Evolutionary conservation across 2,113 vertebrate genomes (phyloP), one percentile per base, ranked within the genome.

Genomic region (Vulpes ferrilata): DNA sequence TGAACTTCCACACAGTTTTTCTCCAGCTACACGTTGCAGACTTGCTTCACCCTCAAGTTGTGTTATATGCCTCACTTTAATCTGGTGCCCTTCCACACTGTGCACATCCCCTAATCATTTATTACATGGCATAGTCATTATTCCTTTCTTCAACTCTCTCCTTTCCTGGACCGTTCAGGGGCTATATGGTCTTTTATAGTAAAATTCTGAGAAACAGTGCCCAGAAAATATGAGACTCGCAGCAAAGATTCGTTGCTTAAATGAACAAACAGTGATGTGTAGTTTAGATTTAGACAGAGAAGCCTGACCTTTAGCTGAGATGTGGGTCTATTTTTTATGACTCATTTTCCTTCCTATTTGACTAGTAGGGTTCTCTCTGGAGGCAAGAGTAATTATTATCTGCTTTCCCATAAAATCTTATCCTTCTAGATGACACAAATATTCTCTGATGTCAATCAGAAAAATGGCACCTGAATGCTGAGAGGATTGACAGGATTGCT

Each of bases 401-500:
- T 93, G 83, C 69, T 89, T 97, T 96, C 38, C 55, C 71, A 96
- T 91, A 96, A 98, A 98, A 96, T 25, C 62, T 17, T 59, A 83
- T 95, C 23, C 38, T 92, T 88, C 78, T 32, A 48, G 81, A 90
- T 94, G 94, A 95, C 93, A 97, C 60, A 97, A 59, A 97, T 90
- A 62, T 96, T 93, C 32, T 85, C 90, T 74, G 76, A 79, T 96
- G 97, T 93, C 97, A 98, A 88, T 97, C 95, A 98, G 71, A 85
- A 96, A 91, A 74, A 65, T 93, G 90, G 55, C 90, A 97, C 51
- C 90, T 79, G 93, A 96, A 73, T 62, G 65, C 27, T 38, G 38
- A 87, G 38, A 16, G 13, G 79, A 90, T 7, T 96, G 96, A 92
- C 92, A 96, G 83, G 76, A 57, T 3, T 43, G 62, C 86, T 96